phyloP scores from a whole-genome alignment of 2,888 invertebrate genomes.

The Steinernema scapterisci region DNA sequence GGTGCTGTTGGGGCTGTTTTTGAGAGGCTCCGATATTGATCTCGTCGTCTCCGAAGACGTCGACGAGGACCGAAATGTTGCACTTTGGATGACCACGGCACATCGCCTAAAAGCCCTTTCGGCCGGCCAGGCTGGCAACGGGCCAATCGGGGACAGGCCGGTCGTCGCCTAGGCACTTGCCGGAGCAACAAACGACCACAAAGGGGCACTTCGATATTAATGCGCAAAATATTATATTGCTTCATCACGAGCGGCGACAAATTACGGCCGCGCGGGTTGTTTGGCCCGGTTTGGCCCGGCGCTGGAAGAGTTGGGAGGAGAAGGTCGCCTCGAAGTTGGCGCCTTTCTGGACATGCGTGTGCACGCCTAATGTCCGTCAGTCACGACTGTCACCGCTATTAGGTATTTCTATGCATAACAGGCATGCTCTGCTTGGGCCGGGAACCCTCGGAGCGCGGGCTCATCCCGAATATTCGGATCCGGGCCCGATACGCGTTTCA shows the following conservation, averaged over 20 bases:
- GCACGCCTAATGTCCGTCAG: background rate
- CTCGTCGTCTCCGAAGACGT: background rate
- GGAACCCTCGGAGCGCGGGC: background rate
- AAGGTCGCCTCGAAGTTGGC: background rate
- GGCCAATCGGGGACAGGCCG: background rate
- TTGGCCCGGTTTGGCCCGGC: background rate
- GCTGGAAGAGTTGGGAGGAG: background rate
- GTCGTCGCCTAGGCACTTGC: constrained; percentile 29
- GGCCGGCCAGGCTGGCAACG: constrained; percentile 7
- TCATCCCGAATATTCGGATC: background rate
- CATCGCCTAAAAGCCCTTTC: constrained; percentile 4
- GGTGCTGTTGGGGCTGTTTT: background rate
- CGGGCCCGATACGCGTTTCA: background rate
- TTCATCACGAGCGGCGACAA: background rate
- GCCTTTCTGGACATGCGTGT: background rate
- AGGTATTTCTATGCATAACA: constrained; percentile 1
- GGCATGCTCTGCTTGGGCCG: background rate
- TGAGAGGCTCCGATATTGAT: constrained; percentile 9
- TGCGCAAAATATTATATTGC: constrained; percentile 30
- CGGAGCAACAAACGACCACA: background rate
- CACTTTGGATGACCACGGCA: constrained; percentile 7
- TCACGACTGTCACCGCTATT: background rate
- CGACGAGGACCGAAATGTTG: background rate
- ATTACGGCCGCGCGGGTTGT: background rate
- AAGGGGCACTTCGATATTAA: constrained; percentile 32